Base-by-base conservation (phyloP, 2,797 vertebrate genomes). In the Austrolebias charrua region DNA sequence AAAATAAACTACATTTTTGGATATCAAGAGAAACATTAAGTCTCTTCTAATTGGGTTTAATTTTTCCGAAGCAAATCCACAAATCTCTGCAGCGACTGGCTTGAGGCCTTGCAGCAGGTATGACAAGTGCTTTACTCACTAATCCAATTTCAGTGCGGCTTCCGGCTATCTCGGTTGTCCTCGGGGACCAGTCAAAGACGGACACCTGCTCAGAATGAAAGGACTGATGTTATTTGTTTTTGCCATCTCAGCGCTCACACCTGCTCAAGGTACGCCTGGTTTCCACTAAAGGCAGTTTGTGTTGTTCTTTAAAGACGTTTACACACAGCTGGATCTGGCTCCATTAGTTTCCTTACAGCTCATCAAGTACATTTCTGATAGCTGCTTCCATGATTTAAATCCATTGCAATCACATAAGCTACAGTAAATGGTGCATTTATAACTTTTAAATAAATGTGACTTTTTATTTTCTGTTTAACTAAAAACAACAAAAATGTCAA, bases 71-170 rank as follows among this genome's bases (percentile, higher is more conserved):
- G 7, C 33, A 35, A 13, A 4, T 45, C 47, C n/a, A 15, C 31
- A 28, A 3, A 45, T 45, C 49, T 49, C 15, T 48, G 28, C 28
- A 75, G 13, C 4, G 24, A 14, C 40, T 40, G 10, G 40, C 78
- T 51, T 51, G 63, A 31, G 55, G 47, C 29, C 16, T 43, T 24
- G 45, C 48, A 43, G 56, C 46, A 63, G 72, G 53, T 75, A 50
- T 71, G 69, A 57, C 77, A 76, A 81, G 64, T 83, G 70, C 55
- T 50, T 69, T 66, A 49, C 69, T 38, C 40, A 51, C 78, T 91
- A 91, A 90, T 90, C 89, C 89, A 82, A 83, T 87, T 85, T 78
- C 47, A 77, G 40, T 18, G 7, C 18, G 14, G 38, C 54, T 35
- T 73, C 57, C 28, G 11, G 52, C 15, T 58, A 50, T 29, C 47